Conservation (phyloP, 1,140 invertebrate species). For the Dreissena polymorpha region DNA sequence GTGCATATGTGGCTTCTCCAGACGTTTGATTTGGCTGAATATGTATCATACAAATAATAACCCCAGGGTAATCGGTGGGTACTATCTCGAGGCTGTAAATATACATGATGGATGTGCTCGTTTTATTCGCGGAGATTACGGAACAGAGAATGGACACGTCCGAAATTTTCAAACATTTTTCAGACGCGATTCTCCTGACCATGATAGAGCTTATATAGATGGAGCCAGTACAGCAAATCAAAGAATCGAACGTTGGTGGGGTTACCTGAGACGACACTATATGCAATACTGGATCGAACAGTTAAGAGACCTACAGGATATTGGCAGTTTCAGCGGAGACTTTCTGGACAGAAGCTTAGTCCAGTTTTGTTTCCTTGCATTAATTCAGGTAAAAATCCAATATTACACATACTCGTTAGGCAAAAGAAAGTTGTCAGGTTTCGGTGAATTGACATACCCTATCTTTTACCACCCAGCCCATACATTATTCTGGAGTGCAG, state of each 20-base stretch:
- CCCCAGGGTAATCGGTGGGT: constrained; percentile 63
- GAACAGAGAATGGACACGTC: constrained; percentile 61
- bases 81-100: constrained; percentile 64
- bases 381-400: constrained; percentile 38
- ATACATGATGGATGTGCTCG: constrained; percentile 32
- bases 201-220: constrained; percentile 47
- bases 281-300: constrained; percentile 56
- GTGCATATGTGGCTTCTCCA: constrained; percentile 73
- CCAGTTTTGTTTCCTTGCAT: constrained; percentile 53
- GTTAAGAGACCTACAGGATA: constrained; percentile 28
- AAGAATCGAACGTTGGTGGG: constrained; percentile 61
- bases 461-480: no score
- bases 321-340: constrained; percentile 33
- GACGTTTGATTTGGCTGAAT: constrained; percentile 72
- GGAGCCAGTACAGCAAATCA: constrained; percentile 60
- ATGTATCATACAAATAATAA: constrained; percentile 68
- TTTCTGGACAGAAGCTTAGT: constrained; percentile 54
- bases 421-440: neutral
- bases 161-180: constrained; percentile 46
- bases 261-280: constrained; percentile 45
- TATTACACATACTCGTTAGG: neutral
- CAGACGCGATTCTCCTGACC: constrained; percentile 9
- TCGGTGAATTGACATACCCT: no score
- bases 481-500: no score
- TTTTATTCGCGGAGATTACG: constrained; percentile 53